Evolutionary conservation across 2,888 invertebrate genomes (phyloP).

Genomic region (Beris chalybata): DNA sequence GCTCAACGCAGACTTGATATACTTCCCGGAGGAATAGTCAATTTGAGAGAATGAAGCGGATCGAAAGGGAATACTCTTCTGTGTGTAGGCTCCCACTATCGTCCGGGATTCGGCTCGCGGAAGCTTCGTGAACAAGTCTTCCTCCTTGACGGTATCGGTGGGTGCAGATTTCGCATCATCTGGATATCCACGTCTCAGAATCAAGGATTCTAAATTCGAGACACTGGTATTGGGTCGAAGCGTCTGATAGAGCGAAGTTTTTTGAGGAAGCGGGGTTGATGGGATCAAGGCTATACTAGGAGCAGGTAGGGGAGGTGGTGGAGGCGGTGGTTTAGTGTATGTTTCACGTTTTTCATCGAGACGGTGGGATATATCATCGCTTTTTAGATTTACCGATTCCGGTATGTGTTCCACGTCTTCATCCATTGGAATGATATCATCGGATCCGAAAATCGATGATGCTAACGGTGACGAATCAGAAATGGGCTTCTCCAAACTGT

Average conservation of each 20-base stretch:
- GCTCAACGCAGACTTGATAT: slow-evolving; percentile 56
- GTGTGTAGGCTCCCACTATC: slow-evolving; percentile 64
- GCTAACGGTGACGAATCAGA: slow-evolving; percentile 4
- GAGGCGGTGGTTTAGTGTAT: slow-evolving; percentile 42
- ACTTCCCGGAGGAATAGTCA: slow-evolving; percentile 69
- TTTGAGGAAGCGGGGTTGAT: not conserved
- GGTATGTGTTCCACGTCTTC: slow-evolving; percentile 43
- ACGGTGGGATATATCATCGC: slow-evolving; percentile 27
- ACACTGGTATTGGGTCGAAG: slow-evolving; percentile 49
- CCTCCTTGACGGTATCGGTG: slow-evolving; percentile 39
- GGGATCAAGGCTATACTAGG: slow-evolving; percentile 20
- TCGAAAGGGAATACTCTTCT: slow-evolving; percentile 72
- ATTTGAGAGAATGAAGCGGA: slow-evolving; percentile 88
- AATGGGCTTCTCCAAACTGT: slow-evolving; percentile 55
- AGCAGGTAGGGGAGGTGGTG: slow-evolving; percentile 43
- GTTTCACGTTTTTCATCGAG: slow-evolving; percentile 2
- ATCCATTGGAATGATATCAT: slow-evolving; percentile 47
- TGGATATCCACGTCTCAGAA: slow-evolving; percentile 41
- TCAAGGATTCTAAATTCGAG: slow-evolving; percentile 51
- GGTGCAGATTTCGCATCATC: slow-evolving; percentile 45
- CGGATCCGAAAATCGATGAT: slow-evolving; percentile 39
- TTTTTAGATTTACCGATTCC: slow-evolving; percentile 32
- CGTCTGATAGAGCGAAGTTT: slow-evolving; percentile 37
- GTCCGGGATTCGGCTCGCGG: slow-evolving; percentile 64
- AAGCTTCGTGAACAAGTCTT: slow-evolving; percentile 54